A percentile compares a stretch with the other conserved stretches of the same genome.
These are phyloP conservation scores for Drosophila limbata DNA, from an alignment of 2,888 invertebrate species.

Conservation along the genomic window DNA sequence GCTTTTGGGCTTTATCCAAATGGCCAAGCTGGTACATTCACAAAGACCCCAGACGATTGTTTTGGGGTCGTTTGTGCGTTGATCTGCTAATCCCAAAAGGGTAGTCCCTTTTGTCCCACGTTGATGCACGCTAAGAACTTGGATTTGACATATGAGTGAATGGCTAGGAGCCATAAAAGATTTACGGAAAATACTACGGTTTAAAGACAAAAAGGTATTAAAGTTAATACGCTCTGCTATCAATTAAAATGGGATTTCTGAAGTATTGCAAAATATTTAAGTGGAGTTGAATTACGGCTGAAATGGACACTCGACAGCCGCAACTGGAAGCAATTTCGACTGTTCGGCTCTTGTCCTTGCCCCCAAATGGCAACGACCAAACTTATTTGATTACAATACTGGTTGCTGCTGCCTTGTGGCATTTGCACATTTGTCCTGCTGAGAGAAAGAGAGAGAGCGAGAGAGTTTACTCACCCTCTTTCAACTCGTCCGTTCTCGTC, in stretches of 20 bases:
- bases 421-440: conserved; percentile 63
- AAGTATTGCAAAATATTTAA: conserved; percentile 41
- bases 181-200: conserved; percentile 1
- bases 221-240: conserved; percentile 21
- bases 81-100: conserved; percentile 79
- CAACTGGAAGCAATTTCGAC: conserved; percentile 20
- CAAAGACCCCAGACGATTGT: conserved; percentile 57
- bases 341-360: conserved; percentile 12
- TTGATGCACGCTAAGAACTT: conserved; percentile 27
- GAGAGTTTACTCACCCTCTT: neutral
- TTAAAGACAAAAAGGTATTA: conserved; percentile 3
- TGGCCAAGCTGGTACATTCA: conserved; percentile 29
- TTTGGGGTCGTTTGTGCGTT: conserved; percentile 59
- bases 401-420: conserved; percentile 23
- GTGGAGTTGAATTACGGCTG: conserved; percentile 39
- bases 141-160: conserved; percentile 60
- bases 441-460: neutral
- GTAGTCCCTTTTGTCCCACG: conserved; percentile 33
- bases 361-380: conserved; percentile 12
- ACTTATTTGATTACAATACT: conserved; percentile 36
- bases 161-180: conserved; percentile 31
- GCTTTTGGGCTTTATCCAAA: conserved; percentile 67
- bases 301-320: conserved; percentile 51
- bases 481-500: conserved; percentile 12
- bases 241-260: conserved; percentile 37